These are phyloP conservation scores for Cancer borealis DNA, from an alignment of 2,888 invertebrate genomes.

Conservation along the genomic window DNA sequence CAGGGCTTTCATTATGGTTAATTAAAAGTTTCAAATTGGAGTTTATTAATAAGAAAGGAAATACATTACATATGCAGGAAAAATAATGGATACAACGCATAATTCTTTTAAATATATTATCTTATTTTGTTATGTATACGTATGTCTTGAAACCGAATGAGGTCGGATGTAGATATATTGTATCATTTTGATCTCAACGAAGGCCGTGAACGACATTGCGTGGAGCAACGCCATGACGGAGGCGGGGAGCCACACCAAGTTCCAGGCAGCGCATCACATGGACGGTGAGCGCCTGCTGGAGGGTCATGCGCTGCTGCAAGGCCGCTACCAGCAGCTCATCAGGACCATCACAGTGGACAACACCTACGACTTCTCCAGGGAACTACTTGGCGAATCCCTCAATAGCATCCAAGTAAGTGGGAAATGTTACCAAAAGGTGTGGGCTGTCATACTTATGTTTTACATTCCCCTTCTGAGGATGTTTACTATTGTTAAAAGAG, in stretches of 20 bases:
- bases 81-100: not conserved
- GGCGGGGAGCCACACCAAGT: slow-evolving; percentile 51
- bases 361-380: slow-evolving; percentile 51
- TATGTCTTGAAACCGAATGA: too few species aligned
- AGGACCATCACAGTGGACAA: slow-evolving; percentile 47
- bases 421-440: not conserved
- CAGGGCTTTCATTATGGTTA: too few species aligned
- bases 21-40: not conserved
- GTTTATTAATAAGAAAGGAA: not conserved
- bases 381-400: slow-evolving; percentile 62
- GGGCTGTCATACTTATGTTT: not conserved
- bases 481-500: too few species aligned
- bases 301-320: slow-evolving; percentile 64
- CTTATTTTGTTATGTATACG: too few species aligned
- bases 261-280: slow-evolving; percentile 55
- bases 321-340: slow-evolving; percentile 59
- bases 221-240: slow-evolving; percentile 68
- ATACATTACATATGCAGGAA: not conserved
- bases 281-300: slow-evolving; percentile 58
- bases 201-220: slow-evolving; percentile 66
- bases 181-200: not conserved
- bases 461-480: too few species aligned
- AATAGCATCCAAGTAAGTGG: slow-evolving; percentile 60
- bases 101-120: not conserved
- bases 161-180: not conserved